Conservation (phyloP, 2,113 vertebrate genomes). For the Proterorhinus semilunaris region DNA sequence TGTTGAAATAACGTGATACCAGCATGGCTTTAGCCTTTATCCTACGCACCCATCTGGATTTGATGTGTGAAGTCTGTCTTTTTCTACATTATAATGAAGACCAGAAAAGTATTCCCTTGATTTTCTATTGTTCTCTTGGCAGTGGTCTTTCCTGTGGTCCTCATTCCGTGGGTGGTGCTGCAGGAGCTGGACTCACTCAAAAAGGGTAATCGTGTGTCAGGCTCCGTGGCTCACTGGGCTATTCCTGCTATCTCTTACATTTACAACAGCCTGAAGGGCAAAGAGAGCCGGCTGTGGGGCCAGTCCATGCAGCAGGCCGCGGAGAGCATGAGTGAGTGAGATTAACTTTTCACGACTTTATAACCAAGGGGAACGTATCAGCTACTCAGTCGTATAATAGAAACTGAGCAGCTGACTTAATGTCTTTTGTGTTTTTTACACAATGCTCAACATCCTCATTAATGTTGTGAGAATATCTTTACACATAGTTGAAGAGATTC, state of each 20-base stretch:
- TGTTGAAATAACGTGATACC: no score
- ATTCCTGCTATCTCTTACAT: slow-evolving; percentile 88
- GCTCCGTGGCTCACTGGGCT: slow-evolving; percentile 81
- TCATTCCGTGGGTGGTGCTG: slow-evolving; percentile 94
- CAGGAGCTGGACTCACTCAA: slow-evolving; percentile 92
- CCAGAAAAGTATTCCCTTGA: neutral
- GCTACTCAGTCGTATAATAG: neutral
- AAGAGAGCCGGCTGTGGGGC: slow-evolving; percentile 83
- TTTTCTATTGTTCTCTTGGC: slow-evolving; percentile 38
- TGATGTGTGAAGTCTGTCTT: no score
- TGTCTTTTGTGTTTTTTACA: no score
- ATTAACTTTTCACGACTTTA: neutral
- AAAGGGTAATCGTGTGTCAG: slow-evolving; percentile 76
- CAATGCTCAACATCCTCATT: neutral
- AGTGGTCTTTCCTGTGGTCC: slow-evolving; percentile 78
- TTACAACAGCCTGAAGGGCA: slow-evolving; percentile 81
- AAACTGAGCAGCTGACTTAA: neutral
- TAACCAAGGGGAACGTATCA: neutral
- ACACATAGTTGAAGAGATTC: no score
- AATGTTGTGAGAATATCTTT: neutral
- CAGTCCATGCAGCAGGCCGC: slow-evolving; percentile 94
- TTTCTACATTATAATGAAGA: no score
- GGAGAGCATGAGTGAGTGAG: slow-evolving; percentile 81
- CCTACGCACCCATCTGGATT: no score
- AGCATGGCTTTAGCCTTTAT: no score